Evolutionary conservation across 2,797 vertebrate genomes (phyloP).

Genomic region (Notolepis coatsorum): DNA sequence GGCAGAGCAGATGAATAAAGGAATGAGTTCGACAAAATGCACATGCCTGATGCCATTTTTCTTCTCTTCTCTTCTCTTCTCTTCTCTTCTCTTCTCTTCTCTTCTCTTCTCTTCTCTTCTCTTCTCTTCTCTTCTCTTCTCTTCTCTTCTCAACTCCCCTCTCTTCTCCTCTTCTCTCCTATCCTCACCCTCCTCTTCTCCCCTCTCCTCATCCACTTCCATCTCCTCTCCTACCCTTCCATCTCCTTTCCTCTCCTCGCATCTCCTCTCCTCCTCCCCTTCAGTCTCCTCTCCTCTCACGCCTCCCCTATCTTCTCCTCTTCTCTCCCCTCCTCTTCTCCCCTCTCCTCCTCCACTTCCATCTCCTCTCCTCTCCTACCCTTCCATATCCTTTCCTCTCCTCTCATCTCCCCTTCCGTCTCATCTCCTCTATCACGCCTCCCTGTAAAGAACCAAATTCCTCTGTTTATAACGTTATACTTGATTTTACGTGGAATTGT

Average conservation of each 20-base stretch:
- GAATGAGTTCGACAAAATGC: constrained; percentile 54
- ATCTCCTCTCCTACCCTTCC: too few relatives aligned
- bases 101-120: neutral
- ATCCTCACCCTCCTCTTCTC: too few relatives aligned
- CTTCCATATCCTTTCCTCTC: constrained; percentile 15
- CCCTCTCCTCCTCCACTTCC: neutral
- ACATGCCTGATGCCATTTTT: constrained; percentile 17
- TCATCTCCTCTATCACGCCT: too few relatives aligned
- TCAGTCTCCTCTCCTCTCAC: neutral
- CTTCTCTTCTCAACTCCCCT: neutral
- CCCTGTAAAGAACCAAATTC: too few relatives aligned
- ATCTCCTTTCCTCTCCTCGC: neutral
- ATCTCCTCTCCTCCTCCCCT: constrained; percentile 2
- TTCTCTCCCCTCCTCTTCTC: neutral
- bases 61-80: constrained; percentile 32
- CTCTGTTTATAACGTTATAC: too few relatives aligned
- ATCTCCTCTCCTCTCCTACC: neutral
- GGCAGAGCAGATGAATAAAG: constrained; percentile 55
- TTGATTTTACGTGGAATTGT: too few relatives aligned
- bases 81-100: neutral
- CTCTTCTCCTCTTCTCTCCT: constrained; percentile 8
- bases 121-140: neutral
- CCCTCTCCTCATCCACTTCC: neutral
- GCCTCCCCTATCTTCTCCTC: neutral
- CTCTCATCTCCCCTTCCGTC: neutral